Percentiles rank a stretch among this genome's conserved stretches.
Conservation (phyloP, 2,888 invertebrate species). For the Drosophila kuntzei region DNA sequence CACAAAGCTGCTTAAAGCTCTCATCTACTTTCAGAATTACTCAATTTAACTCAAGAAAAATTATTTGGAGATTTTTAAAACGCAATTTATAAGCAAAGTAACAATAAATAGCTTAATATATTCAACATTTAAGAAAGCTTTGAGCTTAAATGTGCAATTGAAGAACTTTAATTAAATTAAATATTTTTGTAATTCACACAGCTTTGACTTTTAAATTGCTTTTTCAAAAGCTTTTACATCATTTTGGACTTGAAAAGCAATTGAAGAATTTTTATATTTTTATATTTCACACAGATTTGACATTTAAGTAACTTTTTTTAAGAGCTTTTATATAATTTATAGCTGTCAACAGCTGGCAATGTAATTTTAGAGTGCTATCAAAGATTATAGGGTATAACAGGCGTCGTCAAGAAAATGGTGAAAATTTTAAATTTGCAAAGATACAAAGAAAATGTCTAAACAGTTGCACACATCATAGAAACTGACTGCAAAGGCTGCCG, state of each 20-base stretch:
- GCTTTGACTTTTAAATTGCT: background rate
- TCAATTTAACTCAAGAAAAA: no score
- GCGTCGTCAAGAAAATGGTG: background rate
- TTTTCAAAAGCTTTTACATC: background rate
- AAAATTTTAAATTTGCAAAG: constrained; percentile 7
- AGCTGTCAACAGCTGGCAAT: background rate
- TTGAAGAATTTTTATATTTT: background rate
- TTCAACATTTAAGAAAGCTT: background rate
- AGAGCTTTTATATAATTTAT: background rate
- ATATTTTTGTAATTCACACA: background rate
- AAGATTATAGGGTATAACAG: background rate
- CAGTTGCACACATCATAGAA: constrained; percentile 30
- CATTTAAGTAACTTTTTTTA: background rate
- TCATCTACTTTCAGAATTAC: background rate
- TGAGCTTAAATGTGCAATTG: background rate
- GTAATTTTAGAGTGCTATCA: background rate
- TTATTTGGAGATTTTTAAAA: no score
- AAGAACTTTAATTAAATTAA: background rate
- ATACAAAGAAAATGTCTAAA: constrained; percentile 32
- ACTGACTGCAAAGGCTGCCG: constrained; percentile 26
- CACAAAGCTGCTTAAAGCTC: background rate
- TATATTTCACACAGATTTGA: background rate
- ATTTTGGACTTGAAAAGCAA: no score
- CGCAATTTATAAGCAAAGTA: background rate
- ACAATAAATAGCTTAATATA: background rate